phyloP scores from a whole-genome alignment of 2,113 vertebrate species.

The Lepus timidus region DNA sequence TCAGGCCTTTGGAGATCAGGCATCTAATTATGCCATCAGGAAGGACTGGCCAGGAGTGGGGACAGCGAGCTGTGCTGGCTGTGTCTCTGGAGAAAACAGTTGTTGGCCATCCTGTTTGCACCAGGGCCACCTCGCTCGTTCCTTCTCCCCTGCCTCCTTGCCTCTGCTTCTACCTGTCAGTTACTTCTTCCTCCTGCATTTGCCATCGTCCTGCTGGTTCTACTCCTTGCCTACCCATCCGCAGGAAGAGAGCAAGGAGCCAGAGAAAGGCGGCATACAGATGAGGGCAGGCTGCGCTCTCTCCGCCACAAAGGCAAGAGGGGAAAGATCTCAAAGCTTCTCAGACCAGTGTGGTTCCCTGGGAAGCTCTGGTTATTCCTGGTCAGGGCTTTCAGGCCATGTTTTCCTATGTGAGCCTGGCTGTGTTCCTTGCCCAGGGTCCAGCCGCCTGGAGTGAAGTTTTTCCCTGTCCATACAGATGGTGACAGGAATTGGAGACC shows the following conservation, averaged over 20 bases:
- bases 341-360: background rate
- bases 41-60: background rate
- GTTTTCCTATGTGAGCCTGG: background rate
- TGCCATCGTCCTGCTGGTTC: too few species aligned
- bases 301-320: background rate
- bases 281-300: fast-evolving
- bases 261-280: too few species aligned
- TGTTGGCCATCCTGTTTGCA: background rate
- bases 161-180: background rate
- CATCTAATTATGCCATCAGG: fast-evolving
- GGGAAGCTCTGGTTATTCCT: background rate
- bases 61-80: background rate
- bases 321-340: background rate
- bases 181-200: background rate
- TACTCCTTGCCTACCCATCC: background rate
- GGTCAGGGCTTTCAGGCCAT: fast-evolving
- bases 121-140: background rate
- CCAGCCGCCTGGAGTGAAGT: background rate
- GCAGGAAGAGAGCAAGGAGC: too few species aligned
- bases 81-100: too few species aligned
- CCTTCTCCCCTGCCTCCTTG: background rate
- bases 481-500: background rate
- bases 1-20: background rate
- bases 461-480: background rate
- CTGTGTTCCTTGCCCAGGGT: background rate